Conservation (phyloP, 2,797 vertebrate species). For the Microcaecilia unicolor region DNA sequence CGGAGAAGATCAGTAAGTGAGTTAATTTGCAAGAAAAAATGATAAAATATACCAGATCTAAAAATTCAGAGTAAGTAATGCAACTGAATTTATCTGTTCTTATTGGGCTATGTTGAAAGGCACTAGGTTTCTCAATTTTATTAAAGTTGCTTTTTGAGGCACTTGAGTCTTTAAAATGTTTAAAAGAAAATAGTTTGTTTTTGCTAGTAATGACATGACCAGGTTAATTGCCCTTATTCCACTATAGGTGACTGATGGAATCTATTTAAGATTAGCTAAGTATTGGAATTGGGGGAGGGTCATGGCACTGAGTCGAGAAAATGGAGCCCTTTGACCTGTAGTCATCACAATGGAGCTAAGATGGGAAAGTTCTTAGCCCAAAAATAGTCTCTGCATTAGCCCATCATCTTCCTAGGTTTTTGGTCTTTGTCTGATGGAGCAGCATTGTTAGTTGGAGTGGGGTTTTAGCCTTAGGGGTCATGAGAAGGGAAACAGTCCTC, state of each 20-base stretch:
- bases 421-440: conserved; percentile 8
- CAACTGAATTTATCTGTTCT: too few relatives aligned
- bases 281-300: not conserved
- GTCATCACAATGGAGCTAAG: conserved; percentile 3
- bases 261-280: not conserved
- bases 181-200: conserved; percentile 12
- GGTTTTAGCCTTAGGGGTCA: not conserved
- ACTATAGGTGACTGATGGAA: conserved; percentile 7
- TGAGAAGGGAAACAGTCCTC: conserved; percentile 7
- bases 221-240: not conserved
- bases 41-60: too few relatives aligned
- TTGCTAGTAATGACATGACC: conserved; percentile 4
- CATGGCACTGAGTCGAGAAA: not conserved
- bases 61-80: too few relatives aligned
- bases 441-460: too few relatives aligned
- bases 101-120: too few relatives aligned
- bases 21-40: too few relatives aligned
- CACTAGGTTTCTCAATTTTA: conserved; percentile 9
- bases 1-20: too few relatives aligned
- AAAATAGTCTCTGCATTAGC: not conserved
- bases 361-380: too few relatives aligned
- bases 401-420: not conserved
- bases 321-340: not conserved
- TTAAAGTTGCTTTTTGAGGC: conserved; percentile 12
- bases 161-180: not conserved